Base-by-base conservation (phyloP, 2,797 vertebrate species). In the Pseudochirops corinnae region DNA sequence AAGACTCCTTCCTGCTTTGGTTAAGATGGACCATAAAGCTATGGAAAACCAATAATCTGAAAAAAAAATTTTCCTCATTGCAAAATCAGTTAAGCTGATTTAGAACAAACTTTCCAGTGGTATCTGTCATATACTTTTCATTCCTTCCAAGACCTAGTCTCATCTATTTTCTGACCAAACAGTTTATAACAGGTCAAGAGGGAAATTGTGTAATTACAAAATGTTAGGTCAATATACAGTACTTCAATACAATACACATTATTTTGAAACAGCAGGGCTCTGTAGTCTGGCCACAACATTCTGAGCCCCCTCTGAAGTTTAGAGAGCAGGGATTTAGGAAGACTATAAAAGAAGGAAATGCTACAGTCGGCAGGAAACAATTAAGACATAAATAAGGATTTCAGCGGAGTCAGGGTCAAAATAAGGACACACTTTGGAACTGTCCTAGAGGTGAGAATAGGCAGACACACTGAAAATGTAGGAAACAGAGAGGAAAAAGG, bases 341-440 rank as follows among this genome's bases (percentile, higher is more conserved):
- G 94, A 95, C 93, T 14, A 0, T 97, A 96, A 98, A 96, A 97
- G 93, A 95, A 94, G 95, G 96, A 98, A 96, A 62, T 95, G 96
- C 95, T 95, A 46, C 52, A 96, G 93, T 97, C 95, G 74, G 94
- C 56, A 95, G 97, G 96, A 97, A 96, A 95, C 96, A 98, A 98
- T 98, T 96, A 97, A 98, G 97, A 94, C 95, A 90, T 6, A 93
- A 96, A 67, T 94, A 98, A 96, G 93, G 95, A 96, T 97, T 96
- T 97, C 95, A n/a, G 3, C 96, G 96, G 94, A 97, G 97, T 93
- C n/a, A 93, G 95, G 92, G 95, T 96, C 98, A 96, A 97, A 94
- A 95, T 95, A 95, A 97, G 96, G 98, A 96, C 94, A 97, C 95
- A 92, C 93, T 94, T 94, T 95, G 97, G 94, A 93, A 95, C 31